Evolutionary conservation across 2,888 invertebrate genomes (phyloP), one percentile per base, ranked within the genome.

Genomic region (Lymantria monacha): DNA sequence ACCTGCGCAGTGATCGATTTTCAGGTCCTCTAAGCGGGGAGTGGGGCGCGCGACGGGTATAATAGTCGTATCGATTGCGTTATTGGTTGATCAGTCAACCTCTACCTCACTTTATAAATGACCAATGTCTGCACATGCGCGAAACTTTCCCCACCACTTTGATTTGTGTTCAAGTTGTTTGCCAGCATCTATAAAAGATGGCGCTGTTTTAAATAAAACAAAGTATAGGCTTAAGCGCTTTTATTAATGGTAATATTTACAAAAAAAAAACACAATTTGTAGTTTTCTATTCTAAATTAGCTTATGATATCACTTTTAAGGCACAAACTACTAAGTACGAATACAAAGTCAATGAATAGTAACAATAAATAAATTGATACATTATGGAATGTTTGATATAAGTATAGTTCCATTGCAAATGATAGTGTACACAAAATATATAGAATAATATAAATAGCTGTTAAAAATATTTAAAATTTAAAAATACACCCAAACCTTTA

Each of bases 361-460:
- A 72, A 76, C 73, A 79, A 83, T 85, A 82, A 83, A 82, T 83
- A 81, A 71, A 74, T 70, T 76, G 75, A 82, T 81, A 81, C 48
- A 54, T 59, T 61, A 66, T 65, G 51, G 48, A 22, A 48, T 52
- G 48, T 41, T 38, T 38, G 1, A n/a, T 5, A 11, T 13, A 22
- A 22, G 22, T 22, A 38, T 3, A 13, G 8, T n/a, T 13, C 5
- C 7, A 38, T 12, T 38, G 12, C n/a, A 33, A 33, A 33, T 33
- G 33, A 8, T 33, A 33, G 33, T 33, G 33, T 10, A 10, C 22
- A 7, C 30, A 33, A 33, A 33, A 33, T 33, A 10, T 1, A 3
- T 7, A 33, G 9, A 9, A 33, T 10, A 33, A 33, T 33, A 33
- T 33, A 22, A 22, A 22, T 22, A 22, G 22, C 22, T 33, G 5